These are phyloP conservation scores for Microtus ochrogaster DNA, from an alignment of 2,113 vertebrate genomes.

Conservation along the genomic window DNA sequence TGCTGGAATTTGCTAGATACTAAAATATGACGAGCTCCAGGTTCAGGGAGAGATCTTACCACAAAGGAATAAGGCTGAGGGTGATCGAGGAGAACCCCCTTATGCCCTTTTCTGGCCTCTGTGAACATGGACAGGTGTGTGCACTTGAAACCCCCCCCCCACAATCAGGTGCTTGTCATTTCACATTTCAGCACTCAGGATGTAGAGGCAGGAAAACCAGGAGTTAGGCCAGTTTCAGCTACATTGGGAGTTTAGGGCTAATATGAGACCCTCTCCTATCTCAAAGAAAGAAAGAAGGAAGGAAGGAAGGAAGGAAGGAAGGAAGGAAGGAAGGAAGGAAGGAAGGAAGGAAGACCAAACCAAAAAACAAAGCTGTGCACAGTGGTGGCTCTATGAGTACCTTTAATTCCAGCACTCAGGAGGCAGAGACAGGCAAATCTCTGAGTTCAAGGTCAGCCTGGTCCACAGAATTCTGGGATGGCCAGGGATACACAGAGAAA, in stretches of 20 bases:
- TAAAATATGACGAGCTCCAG: background rate
- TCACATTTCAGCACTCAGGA: background rate
- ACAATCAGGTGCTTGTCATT: background rate
- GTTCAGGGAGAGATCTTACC: background rate
- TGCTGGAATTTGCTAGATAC: background rate
- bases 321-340: too few species aligned
- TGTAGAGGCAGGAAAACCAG: background rate
- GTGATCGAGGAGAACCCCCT: background rate
- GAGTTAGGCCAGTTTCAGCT: background rate
- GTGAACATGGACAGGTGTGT: background rate
- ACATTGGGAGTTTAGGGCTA: background rate
- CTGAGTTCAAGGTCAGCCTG: background rate
- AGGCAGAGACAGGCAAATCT: background rate
- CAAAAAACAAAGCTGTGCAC: background rate
- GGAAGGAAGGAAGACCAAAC: too few species aligned
- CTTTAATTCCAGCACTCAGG: background rate
- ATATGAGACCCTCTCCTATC: background rate
- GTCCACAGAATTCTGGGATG: background rate
- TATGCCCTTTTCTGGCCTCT: background rate
- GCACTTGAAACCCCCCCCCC: background rate
- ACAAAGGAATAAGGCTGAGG: background rate
- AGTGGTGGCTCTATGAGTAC: background rate
- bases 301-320: fast-evolving
- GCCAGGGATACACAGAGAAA: background rate
- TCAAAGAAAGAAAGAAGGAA: background rate